phyloP scores from a whole-genome alignment of 2,113 vertebrate species.

The Morone chrysops region DNA sequence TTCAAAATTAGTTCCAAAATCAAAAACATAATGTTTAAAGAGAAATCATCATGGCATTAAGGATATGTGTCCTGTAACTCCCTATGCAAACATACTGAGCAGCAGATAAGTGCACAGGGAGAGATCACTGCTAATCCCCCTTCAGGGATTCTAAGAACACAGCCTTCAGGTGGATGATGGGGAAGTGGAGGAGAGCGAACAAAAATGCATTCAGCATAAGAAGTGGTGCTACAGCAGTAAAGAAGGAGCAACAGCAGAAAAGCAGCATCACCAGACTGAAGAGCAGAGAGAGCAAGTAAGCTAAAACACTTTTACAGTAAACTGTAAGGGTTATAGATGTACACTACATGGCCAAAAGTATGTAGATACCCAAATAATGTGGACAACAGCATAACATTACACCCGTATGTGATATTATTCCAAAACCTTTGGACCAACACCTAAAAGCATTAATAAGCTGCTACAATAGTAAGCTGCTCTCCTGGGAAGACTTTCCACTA shows the following conservation, averaged over 20 bases:
- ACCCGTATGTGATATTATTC: neutral
- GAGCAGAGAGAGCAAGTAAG: neutral
- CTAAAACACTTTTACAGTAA: neutral
- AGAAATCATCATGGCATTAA: neutral
- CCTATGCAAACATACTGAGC: neutral
- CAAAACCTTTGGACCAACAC: too few relatives aligned
- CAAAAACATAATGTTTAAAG: neutral
- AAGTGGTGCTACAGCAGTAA: neutral
- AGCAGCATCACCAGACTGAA: neutral
- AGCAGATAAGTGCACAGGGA: neutral
- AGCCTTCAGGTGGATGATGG: neutral
- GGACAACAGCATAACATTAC: neutral
- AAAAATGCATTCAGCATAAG: neutral
- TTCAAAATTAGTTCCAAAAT: too few relatives aligned
- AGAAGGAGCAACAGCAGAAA: neutral
- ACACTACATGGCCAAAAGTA: neutral
- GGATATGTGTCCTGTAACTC: neutral
- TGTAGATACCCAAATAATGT: neutral
- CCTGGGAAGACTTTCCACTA: too few relatives aligned
- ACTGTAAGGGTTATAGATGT: neutral
- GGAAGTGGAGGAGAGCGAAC: neutral
- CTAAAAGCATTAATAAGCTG: too few relatives aligned
- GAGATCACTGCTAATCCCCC: neutral
- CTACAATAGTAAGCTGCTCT: too few relatives aligned
- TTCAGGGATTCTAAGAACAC: neutral